These are phyloP conservation scores for Amphiprion percula DNA, from an alignment of 2,113 vertebrate species.

Conservation along the genomic window DNA sequence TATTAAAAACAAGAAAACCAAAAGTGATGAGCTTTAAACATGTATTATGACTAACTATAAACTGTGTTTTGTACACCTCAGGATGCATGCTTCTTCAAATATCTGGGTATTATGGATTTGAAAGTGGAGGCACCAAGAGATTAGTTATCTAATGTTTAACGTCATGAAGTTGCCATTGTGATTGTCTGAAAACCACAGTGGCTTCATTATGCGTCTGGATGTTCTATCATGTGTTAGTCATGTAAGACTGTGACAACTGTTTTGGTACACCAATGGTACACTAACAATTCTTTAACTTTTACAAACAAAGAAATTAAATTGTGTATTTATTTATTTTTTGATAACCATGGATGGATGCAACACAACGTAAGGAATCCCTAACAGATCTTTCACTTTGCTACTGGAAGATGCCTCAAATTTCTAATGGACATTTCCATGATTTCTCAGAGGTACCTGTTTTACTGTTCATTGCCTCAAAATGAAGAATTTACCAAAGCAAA, in stretches of 20 bases:
- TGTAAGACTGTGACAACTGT: slow-evolving; percentile 21
- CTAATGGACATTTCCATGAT: slow-evolving; percentile 7
- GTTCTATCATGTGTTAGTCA: slow-evolving; percentile 23
- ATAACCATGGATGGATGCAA: slow-evolving; percentile 1
- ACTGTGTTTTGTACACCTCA: neutral
- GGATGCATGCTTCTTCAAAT: slow-evolving; percentile 27
- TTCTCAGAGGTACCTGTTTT: slow-evolving; percentile 50
- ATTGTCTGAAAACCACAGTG: neutral
- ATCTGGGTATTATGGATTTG: neutral
- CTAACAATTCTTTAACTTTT: slow-evolving; percentile 1
- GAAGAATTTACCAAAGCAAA: slow-evolving; percentile 19
- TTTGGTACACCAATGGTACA: slow-evolving; percentile 6
- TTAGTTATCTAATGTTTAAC: slow-evolving; percentile 6
- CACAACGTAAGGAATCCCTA: slow-evolving; percentile 2
- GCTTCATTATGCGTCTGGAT: slow-evolving; percentile 11
- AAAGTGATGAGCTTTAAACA: slow-evolving; percentile 21
- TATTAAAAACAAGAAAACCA: neutral
- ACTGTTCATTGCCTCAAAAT: slow-evolving; percentile 27
- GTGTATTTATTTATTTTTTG: neutral
- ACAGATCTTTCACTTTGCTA: slow-evolving; percentile 19
- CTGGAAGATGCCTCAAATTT: slow-evolving; percentile 35
- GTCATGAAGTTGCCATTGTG: slow-evolving; percentile 8
- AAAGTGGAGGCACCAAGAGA: slow-evolving; percentile 19
- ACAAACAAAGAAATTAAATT: neutral
- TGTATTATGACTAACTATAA: neutral